Evolutionary conservation across 1,140 invertebrate genomes (phyloP).

Genomic region (Trichonephila clavipes): DNA sequence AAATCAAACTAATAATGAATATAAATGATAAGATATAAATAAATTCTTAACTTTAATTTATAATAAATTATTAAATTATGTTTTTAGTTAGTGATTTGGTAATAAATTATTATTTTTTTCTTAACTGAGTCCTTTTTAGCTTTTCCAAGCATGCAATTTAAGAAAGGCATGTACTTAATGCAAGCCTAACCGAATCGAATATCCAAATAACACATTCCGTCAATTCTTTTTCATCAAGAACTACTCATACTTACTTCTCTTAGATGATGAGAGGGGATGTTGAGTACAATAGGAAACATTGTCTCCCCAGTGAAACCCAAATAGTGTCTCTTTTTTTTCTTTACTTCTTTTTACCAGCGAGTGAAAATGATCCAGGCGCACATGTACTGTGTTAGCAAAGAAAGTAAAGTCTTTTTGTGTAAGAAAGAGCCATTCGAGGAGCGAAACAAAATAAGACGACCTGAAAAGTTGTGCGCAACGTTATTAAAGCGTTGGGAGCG

Average conservation of each 20-base stretch:
- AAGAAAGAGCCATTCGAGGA: slow-evolving; percentile 22
- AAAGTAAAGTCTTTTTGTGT: not conserved
- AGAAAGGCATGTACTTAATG: not conserved
- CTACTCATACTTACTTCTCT: not conserved
- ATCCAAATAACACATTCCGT: not conserved
- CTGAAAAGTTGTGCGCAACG: slow-evolving; percentile 47
- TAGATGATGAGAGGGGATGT: not conserved
- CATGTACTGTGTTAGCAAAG: not conserved
- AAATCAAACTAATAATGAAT: too few species aligned
- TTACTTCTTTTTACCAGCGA: not conserved
- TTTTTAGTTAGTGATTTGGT: too few species aligned
- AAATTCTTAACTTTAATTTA: too few species aligned
- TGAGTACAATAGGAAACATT: slow-evolving; percentile 15
- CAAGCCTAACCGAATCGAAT: not conserved
- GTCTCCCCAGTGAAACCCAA: not conserved
- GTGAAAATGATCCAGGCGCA: not conserved
- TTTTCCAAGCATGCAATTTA: not conserved
- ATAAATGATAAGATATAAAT: too few species aligned
- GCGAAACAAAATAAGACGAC: slow-evolving; percentile 37
- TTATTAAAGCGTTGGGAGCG: slow-evolving; percentile 52
- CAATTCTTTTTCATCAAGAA: not conserved
- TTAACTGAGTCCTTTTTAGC: not conserved
- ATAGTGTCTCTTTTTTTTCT: slow-evolving; percentile 4
- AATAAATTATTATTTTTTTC: not conserved
- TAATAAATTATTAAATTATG: too few species aligned